Base-by-base conservation (phyloP, 2,113 vertebrate genomes). In the Jacana jacana region DNA sequence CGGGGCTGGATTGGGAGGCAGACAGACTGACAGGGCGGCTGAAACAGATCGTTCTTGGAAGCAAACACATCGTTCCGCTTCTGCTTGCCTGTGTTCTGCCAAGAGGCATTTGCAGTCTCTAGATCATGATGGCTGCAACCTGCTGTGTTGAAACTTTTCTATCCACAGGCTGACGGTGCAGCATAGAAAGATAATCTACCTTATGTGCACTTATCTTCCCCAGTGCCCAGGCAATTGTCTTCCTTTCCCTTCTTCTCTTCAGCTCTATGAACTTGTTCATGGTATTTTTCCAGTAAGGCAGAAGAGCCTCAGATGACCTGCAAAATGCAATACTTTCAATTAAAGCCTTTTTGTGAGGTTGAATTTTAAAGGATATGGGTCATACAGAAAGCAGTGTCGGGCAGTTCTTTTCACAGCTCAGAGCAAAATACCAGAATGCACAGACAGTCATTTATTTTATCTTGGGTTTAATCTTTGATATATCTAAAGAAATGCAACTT, bases 81-180 rank as follows among this genome's bases (percentile, higher is more conserved):
- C 54, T 76, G 69, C 91, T 86, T 81, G 81, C 61, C 85, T 95
- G 18, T 94, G 86, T 93, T 97, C 92, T 95, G 91, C 87, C 92
- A 93, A 89, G 65, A 95, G 92, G 89, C 83, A 54, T 94, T 93
- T 97, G 80, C 92, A 87, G 89, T 95, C 95, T 95, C 90, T 89
- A 83, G 75, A 91, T 96, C 82, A 81, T 88, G 89, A 96, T 96
- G 93, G 75, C 83, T 95, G 88, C 64, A 93, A 92, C 91, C 93
- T 96, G 94, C 93, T 95, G 33, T 93, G 82, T 71, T 91, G 94
- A 96, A 95, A 91, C 84, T 90, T 91, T 86, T 72, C 88, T 89
- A 60, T 93, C 94, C 96, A 85, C 57, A 66, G 85, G 81, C 91
- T 66, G 76, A 88, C 94, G 96, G 93, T 79, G 90, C 75, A 18